Evolutionary conservation across 2,888 invertebrate genomes (phyloP).

Genomic region (Spisula subtruncata): DNA sequence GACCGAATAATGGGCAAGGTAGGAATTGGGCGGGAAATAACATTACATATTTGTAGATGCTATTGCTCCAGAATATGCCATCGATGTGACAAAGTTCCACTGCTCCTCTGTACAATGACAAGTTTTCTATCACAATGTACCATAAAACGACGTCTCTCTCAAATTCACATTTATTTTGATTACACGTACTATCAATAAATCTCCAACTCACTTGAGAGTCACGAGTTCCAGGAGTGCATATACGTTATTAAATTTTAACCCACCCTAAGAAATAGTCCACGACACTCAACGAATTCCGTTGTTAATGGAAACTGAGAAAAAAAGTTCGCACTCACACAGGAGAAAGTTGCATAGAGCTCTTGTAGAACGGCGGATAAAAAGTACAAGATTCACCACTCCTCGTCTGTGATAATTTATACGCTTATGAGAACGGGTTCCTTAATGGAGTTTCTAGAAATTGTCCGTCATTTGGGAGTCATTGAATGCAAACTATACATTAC

Average conservation of each 20-base stretch:
- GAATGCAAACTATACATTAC: slow-evolving; percentile 45
- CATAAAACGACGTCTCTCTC: no score
- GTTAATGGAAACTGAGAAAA: not conserved
- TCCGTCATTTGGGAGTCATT: slow-evolving; percentile 43
- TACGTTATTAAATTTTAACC: not conserved
- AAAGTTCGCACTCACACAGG: not conserved
- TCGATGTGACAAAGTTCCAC: no score
- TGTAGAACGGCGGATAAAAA: not conserved
- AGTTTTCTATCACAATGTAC: no score
- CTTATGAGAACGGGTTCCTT: slow-evolving; percentile 28
- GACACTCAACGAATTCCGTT: not conserved
- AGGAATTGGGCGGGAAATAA: no score
- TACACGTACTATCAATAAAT: not conserved
- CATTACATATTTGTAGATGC: no score
- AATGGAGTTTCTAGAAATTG: slow-evolving; percentile 40
- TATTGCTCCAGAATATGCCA: no score
- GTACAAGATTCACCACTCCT: slow-evolving; percentile 17
- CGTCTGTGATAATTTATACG: slow-evolving; percentile 39
- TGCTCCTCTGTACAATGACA: no score
- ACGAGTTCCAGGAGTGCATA: not conserved
- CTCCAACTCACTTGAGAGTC: not conserved
- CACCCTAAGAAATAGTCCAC: not conserved
- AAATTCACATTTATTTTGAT: not conserved
- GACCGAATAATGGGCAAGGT: no score
- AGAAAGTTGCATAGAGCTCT: not conserved